These are phyloP conservation scores for Sternotherus odoratus DNA, from an alignment of 2,797 vertebrate genomes.

Conservation along the genomic window DNA sequence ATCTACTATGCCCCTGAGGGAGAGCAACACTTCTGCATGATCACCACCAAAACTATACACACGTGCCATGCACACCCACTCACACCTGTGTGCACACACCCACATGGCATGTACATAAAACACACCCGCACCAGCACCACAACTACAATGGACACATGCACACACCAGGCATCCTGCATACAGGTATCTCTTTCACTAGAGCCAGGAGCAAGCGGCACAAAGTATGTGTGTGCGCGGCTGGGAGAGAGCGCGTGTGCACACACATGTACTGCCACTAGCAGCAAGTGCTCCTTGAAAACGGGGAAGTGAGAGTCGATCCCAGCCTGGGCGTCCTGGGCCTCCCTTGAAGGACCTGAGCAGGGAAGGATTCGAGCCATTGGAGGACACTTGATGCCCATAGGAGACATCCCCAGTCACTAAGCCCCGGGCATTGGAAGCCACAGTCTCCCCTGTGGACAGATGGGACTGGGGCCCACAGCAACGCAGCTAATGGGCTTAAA, in stretches of 20 bases:
- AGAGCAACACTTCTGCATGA: no score
- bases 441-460: neutral
- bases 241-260: neutral
- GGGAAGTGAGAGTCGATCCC: neutral
- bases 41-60: neutral
- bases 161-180: neutral
- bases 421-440: no score
- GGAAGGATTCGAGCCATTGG: neutral
- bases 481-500: neutral
- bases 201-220: neutral
- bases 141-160: neutral
- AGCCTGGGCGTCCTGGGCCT: neutral
- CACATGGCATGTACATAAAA: neutral
- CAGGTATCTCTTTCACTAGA: neutral
- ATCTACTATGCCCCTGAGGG: neutral
- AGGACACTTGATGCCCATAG: neutral
- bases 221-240: neutral
- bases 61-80: neutral
- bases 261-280: neutral
- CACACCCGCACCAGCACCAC: neutral
- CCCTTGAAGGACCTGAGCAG: no score
- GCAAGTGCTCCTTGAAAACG: neutral
- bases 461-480: neutral
- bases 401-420: no score
- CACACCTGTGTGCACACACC: neutral